phyloP scores from a whole-genome alignment of 2,113 vertebrate species.

The Meles meles region DNA sequence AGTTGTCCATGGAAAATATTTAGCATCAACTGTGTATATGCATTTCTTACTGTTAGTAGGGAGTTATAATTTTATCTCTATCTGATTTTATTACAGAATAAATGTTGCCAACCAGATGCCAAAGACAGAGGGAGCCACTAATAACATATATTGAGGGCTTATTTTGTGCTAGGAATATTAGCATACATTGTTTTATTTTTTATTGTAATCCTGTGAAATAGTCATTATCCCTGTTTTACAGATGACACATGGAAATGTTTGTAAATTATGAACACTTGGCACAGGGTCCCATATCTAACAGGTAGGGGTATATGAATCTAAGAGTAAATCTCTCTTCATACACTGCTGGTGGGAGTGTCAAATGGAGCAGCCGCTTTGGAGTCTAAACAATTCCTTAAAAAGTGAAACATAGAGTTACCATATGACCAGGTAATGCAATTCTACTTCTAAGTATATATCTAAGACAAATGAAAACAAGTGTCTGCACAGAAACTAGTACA shows the following conservation, averaged over 20 bases:
- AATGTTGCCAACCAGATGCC: background rate
- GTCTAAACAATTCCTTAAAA: background rate
- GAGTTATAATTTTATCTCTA: slow-evolving; percentile 18
- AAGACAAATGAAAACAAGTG: background rate
- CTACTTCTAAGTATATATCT: background rate
- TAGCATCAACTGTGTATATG: background rate
- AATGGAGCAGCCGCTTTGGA: background rate
- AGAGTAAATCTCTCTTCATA: background rate
- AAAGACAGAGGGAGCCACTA: background rate
- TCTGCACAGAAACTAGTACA: background rate
- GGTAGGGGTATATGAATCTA: background rate
- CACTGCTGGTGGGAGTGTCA: background rate
- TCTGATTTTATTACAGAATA: background rate
- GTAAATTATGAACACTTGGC: background rate
- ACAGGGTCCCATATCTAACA: background rate
- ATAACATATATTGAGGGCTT: background rate
- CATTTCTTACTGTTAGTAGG: background rate
- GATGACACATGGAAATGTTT: background rate
- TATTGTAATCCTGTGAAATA: background rate
- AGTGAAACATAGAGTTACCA: background rate
- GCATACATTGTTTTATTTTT: background rate
- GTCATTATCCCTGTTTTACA: background rate
- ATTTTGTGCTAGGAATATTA: slow-evolving; percentile 6
- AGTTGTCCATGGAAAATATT: background rate
- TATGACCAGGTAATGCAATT: background rate